phyloP scores from a whole-genome alignment of 2,113 vertebrate species.

The Marmota monax region DNA sequence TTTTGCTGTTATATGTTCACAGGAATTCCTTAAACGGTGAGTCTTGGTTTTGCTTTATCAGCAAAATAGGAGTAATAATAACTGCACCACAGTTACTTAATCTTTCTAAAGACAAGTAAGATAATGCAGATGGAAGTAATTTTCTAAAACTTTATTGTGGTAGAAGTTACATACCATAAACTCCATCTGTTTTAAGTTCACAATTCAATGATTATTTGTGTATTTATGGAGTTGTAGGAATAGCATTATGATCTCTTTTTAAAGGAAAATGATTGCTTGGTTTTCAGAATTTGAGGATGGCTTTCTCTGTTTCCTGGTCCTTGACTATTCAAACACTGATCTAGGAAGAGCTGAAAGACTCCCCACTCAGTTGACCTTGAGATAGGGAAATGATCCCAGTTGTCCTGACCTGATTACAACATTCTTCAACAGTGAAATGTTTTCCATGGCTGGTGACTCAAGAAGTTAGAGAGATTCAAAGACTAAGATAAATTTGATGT shows the following conservation, averaged over 20 bases:
- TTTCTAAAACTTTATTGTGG: neutral
- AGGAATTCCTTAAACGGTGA: neutral
- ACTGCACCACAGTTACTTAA: neutral
- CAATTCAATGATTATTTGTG: slow-evolving; percentile 6
- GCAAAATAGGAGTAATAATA: neutral
- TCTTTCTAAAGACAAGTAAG: slow-evolving; percentile 10
- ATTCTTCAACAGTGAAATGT: neutral
- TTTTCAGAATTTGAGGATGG: neutral
- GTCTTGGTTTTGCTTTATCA: neutral
- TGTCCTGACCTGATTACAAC: neutral
- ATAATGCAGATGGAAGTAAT: neutral
- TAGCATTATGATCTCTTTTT: neutral
- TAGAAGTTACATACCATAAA: slow-evolving; percentile 4
- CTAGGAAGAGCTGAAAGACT: neutral
- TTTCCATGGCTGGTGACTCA: neutral
- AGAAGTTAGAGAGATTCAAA: neutral
- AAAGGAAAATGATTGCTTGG: neutral
- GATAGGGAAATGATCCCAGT: neutral
- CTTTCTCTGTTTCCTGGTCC: neutral
- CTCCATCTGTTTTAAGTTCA: slow-evolving; percentile 22
- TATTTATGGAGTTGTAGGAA: neutral
- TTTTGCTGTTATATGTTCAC: neutral
- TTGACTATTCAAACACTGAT: neutral
- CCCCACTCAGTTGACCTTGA: neutral
- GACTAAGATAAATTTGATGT: neutral